Evolutionary conservation across 2,888 invertebrate species (phyloP).

Genomic region (Allophyes oxyacanthae): DNA sequence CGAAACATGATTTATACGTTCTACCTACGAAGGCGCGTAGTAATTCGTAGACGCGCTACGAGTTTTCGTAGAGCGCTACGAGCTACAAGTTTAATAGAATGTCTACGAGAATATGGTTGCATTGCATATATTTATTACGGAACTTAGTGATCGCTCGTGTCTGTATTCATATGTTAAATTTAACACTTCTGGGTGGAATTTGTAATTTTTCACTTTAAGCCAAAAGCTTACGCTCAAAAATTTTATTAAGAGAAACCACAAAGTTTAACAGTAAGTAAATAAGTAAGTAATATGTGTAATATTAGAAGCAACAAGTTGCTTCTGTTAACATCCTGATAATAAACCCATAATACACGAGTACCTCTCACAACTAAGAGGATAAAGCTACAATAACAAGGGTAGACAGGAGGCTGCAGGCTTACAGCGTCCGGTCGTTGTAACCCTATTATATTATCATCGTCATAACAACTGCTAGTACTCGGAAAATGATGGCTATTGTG

Average conservation of each 20-base stretch:
- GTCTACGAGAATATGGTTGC: conserved; percentile 22
- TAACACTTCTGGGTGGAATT: too few relatives aligned
- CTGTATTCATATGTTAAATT: too few relatives aligned
- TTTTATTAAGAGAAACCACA: too few relatives aligned
- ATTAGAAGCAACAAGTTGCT: not conserved
- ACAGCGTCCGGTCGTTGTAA: not conserved
- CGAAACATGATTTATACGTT: conserved; percentile 11
- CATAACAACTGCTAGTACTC: not conserved
- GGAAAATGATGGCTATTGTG: not conserved
- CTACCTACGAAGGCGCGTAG: conserved; percentile 42
- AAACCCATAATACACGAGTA: not conserved
- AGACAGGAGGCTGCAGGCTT: conserved; percentile 4
- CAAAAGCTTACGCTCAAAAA: too few relatives aligned
- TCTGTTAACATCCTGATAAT: not conserved
- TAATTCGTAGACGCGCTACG: conserved; percentile 52
- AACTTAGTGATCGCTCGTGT: too few relatives aligned
- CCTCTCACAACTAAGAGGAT: not conserved
- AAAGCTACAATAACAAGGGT: conserved; percentile 1
- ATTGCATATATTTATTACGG: conserved; percentile 1
- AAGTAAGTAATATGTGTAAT: too few relatives aligned
- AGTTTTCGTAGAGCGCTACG: conserved; percentile 49
- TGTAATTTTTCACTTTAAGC: too few relatives aligned
- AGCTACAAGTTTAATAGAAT: conserved; percentile 27
- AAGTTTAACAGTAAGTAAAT: too few relatives aligned
- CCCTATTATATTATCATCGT: conserved; percentile 6